Percentiles rank a stretch among this genome's conserved stretches.
Conservation (phyloP, 2,797 vertebrate genomes). For the Gymnothorax javanicus region DNA sequence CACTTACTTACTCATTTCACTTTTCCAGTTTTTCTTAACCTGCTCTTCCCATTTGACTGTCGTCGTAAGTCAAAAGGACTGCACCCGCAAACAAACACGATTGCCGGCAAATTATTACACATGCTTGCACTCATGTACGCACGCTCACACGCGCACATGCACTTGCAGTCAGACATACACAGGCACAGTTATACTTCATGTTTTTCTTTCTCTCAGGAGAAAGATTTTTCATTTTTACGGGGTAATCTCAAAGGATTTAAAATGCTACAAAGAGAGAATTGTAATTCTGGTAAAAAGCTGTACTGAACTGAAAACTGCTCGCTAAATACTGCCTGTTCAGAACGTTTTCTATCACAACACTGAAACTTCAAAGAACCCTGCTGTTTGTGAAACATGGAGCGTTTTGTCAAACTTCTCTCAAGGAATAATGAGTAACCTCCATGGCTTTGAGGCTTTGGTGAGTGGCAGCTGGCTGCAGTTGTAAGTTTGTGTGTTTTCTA, state of each 20-base stretch:
- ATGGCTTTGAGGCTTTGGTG: background rate
- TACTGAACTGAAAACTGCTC: background rate
- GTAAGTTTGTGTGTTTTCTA: background rate
- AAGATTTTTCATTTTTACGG: too few relatives aligned
- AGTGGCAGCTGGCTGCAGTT: background rate
- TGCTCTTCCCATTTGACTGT: background rate
- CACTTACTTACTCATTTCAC: constrained; percentile 40
- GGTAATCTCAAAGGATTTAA: too few relatives aligned
- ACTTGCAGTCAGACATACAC: background rate
- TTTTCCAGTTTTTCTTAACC: constrained; percentile 28
- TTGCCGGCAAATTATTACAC: background rate
- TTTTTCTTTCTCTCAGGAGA: too few relatives aligned
- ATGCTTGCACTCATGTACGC: background rate
- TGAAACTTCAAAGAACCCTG: background rate
- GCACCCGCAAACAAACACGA: background rate
- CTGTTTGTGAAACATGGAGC: constrained; percentile 35
- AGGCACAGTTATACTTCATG: background rate
- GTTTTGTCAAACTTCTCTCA: constrained; percentile 36
- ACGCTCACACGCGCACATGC: background rate
- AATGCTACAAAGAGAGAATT: too few relatives aligned
- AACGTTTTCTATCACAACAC: background rate
- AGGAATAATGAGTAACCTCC: background rate
- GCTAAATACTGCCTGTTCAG: background rate
- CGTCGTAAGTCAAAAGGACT: background rate
- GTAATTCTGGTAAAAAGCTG: background rate